Conservation (phyloP, 2,797 vertebrate genomes). For the Falco biarmicus region DNA sequence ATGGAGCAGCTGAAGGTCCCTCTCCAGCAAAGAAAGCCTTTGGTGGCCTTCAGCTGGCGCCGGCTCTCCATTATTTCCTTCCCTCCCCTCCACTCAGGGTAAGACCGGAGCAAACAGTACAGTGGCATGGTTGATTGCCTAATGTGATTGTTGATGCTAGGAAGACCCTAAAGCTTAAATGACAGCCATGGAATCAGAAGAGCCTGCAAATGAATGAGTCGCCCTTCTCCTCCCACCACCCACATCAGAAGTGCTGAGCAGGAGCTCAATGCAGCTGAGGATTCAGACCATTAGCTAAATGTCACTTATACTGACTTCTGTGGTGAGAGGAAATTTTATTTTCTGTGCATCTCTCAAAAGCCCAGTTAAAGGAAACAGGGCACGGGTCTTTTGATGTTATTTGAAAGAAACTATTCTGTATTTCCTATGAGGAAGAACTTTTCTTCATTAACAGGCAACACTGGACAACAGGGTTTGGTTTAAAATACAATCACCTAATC, state of each 20-base stretch:
- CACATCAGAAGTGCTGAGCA: neutral
- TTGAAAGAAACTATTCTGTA: neutral
- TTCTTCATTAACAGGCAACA: constrained; percentile 37
- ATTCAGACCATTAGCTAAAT: neutral
- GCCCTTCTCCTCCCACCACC: neutral
- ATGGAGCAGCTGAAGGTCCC: neutral
- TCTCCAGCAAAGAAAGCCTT: neutral
- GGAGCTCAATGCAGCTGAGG: neutral
- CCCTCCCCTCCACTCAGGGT: neutral
- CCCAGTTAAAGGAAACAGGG: neutral
- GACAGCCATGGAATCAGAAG: neutral
- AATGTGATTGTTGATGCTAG: neutral
- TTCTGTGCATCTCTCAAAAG: neutral
- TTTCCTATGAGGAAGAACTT: constrained; percentile 45
- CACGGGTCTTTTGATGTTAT: neutral
- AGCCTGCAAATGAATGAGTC: neutral
- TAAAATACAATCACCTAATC: neutral
- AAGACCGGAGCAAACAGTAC: rapidly evolving
- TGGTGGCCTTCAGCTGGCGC: neutral
- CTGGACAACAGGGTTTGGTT: neutral
- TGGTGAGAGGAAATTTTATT: neutral
- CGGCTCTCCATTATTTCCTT: neutral
- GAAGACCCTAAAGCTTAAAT: neutral
- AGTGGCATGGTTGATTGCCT: neutral
- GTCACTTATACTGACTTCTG: neutral